Conservation (phyloP, 2,888 invertebrate genomes). For the Mesoligia furuncula region DNA sequence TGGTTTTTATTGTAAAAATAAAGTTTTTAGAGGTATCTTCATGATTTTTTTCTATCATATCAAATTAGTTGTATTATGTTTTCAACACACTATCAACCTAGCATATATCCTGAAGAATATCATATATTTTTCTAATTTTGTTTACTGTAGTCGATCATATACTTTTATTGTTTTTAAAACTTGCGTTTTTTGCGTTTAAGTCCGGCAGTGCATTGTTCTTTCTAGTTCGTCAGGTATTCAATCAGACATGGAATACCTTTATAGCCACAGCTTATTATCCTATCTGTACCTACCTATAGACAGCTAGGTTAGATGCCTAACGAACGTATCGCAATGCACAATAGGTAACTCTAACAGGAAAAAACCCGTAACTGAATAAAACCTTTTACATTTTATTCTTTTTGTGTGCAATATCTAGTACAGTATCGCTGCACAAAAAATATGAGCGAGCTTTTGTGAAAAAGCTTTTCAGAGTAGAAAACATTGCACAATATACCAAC, state of each 20-base stretch:
- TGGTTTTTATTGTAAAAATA: too few species aligned
- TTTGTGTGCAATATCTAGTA: conserved; percentile 26
- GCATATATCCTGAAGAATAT: too few species aligned
- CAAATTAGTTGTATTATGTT: too few species aligned
- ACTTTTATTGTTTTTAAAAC: too few species aligned
- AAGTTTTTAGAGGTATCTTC: too few species aligned
- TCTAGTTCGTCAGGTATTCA: neutral
- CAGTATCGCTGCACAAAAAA: conserved; percentile 41
- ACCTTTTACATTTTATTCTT: conserved; percentile 39
- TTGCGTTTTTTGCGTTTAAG: too few species aligned
- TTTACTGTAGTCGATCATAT: too few species aligned
- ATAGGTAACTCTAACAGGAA: conserved; percentile 14
- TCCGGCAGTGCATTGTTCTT: neutral
- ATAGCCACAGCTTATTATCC: neutral
- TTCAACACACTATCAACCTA: too few species aligned
- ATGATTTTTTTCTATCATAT: too few species aligned
- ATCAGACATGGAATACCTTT: neutral
- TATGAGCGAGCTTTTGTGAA: conserved; percentile 49
- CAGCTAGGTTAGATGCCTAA: neutral
- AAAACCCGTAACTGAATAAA: conserved; percentile 40
- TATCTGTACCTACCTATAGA: neutral
- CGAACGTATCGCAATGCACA: conserved; percentile 8
- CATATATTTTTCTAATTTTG: too few species aligned
- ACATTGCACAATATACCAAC: conserved; percentile 27
- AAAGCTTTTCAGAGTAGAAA: conserved; percentile 46